Percentiles rank a stretch among this genome's conserved stretches.
Conservation (phyloP, 2,888 invertebrate genomes). For the Drosophila trichaetosa region DNA sequence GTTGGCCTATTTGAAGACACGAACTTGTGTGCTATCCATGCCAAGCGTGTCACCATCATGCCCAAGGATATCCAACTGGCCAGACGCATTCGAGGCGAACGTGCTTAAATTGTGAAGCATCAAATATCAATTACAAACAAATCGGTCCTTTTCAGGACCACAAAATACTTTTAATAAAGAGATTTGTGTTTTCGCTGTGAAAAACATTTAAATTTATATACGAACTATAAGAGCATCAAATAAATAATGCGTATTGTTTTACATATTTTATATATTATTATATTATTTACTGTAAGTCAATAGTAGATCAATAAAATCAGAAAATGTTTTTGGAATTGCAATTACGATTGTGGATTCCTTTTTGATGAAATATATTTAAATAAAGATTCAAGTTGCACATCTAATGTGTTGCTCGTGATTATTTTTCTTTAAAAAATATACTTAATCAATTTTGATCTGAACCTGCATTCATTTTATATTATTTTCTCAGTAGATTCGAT, state of each 20-base stretch:
- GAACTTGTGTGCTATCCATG: slow-evolving; percentile 92
- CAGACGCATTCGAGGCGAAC: slow-evolving; percentile 97
- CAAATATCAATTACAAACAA: not conserved
- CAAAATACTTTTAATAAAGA: slow-evolving; percentile 21
- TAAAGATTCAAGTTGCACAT: not conserved
- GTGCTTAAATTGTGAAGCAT: slow-evolving; percentile 89
- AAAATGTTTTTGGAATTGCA: not conserved
- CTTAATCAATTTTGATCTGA: not conserved
- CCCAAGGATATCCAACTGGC: slow-evolving; percentile 98
- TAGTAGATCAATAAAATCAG: not conserved
- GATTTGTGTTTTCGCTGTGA: slow-evolving; percentile 1
- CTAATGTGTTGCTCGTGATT: not conserved
- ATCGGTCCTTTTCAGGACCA: slow-evolving; percentile 55
- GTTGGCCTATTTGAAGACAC: slow-evolving; percentile 33
- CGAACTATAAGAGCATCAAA: not conserved
- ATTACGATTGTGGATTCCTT: not conserved
- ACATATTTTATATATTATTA: no score
- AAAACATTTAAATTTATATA: not conserved
- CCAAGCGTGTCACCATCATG: slow-evolving; percentile 98
- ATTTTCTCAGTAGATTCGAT: not conserved
- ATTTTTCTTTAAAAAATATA: not conserved
- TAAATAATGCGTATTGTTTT: not conserved
- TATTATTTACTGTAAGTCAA: not conserved
- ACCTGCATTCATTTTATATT: not conserved
- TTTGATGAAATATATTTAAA: not conserved